Base-by-base conservation (phyloP, 1,140 invertebrate species). In the Euwallacea fornicatus region DNA sequence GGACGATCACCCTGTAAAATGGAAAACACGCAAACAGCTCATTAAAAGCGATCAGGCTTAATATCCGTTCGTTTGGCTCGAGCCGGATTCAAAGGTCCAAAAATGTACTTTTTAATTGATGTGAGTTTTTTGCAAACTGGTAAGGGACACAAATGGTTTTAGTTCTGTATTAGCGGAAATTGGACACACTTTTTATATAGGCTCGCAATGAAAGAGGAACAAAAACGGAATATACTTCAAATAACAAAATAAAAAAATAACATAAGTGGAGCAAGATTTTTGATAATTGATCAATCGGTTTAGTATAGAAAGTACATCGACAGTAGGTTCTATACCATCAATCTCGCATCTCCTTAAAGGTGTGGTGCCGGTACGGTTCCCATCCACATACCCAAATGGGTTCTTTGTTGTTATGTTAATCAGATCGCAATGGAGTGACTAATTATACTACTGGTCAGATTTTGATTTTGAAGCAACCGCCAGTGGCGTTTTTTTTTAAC, bases 381-480 rank as follows among this genome's bases (percentile, higher is more conserved):
- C 66, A 68, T 60, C 56, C 47, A 53, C 41, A 55, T 67, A 67
- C 55, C 56, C 66, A 68, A 68, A 68, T 68, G 66, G 66, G 66
- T 68, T 68, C 66, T 68, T 68, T 68, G 66, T 68, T 68, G 16
- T 68, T 68, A 68, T 67, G 66, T 59, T 67, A 67, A 67, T 67
- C 66, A 67, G 66, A 59, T 68, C 66, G 66, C 56, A 60, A 60
- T 60, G 42, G 56, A 68, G 56, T 68, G 66, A 67, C 66, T 60
- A 68, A 68, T 68, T 68, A 60, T 60, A 47, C 66, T 61, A 50
- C 66, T 59, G 66, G 56, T 67, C 53, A 67, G 58, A 42, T 42
- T 67, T 60, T 68, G 55, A 56, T 68, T 60, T 68, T 33, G 41
- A 15, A 16, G n/a, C 44, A 13, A 33, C 21, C n/a, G 11, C 53